These are phyloP conservation scores for Mamestra brassicae DNA, from an alignment of 2,888 invertebrate species.

Conservation along the genomic window DNA sequence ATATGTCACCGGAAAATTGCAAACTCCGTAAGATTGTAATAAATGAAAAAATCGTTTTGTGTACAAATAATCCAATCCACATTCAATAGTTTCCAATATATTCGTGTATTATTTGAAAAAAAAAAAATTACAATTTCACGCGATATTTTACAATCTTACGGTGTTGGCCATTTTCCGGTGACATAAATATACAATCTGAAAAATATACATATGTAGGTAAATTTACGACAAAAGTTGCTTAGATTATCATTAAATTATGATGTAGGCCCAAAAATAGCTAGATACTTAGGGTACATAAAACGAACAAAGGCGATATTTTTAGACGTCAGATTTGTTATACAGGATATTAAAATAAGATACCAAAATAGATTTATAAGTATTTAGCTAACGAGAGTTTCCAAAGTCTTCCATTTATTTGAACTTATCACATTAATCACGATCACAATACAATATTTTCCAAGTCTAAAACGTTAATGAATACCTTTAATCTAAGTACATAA, in stretches of 20 bases:
- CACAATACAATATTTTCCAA: constrained; percentile 43
- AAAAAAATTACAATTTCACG: no score
- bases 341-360: constrained; percentile 31
- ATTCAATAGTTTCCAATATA: no score
- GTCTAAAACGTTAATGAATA: constrained; percentile 37
- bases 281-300: not conserved
- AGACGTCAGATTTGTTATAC: not conserved
- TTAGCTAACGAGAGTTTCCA: constrained; percentile 68
- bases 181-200: not conserved
- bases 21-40: no score
- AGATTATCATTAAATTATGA: not conserved
- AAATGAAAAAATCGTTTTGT: no score
- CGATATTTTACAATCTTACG: no score
- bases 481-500: constrained; percentile 30
- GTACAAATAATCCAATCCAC: no score
- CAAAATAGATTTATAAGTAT: constrained; percentile 57
- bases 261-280: not conserved
- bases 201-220: no score
- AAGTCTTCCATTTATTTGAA: constrained; percentile 59
- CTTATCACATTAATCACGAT: constrained; percentile 69
- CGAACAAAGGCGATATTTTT: constrained; percentile 5
- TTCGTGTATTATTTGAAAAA: no score
- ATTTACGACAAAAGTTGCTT: not conserved
- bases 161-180: no score
- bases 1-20: no score